Base-by-base conservation (phyloP, 2,888 invertebrate species). In the Napeogenes sylphis region DNA sequence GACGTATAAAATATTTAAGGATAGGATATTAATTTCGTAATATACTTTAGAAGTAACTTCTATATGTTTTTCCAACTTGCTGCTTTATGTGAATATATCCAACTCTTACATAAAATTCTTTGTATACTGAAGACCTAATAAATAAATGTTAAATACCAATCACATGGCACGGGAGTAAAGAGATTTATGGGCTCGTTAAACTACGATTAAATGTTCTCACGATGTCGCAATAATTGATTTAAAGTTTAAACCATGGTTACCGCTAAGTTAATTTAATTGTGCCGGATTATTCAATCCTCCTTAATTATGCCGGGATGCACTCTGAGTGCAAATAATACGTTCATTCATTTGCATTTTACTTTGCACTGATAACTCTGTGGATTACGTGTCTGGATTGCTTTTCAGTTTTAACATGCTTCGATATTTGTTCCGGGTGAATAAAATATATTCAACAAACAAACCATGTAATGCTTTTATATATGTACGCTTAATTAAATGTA, bases 141-240 rank as follows among this genome's bases (percentile, higher is more conserved):
- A 30, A 2, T 8, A 30, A 21, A 5, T 30, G 30, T 21, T 12
- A 51, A 51, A 51, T 51, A 51, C 51, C 21, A 30, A 51, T 30
- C 21, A 30, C 30, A 42, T 3, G 30, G 51, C 21, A 3, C 30
- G 30, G 46, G 60, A 56, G 60, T 60, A 63, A 51, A 45, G 45
- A 56, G 61, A 64, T 65, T 65, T 62, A 65, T 61, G 46, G 56
- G n/a, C 59, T 32, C 60, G 61, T 63, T 55, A 65, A 61, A 58
- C 63, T 46, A 55, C 60, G 59, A 65, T 65, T 63, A 65, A 61
- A 45, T 51, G 45, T 51, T 56, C 60, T 67, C 65, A 65, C 67
- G 67, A 61, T 58, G 62, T 61, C 64, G 53, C 60, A 62, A 60
- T 65, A 67, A 63, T 67, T 65, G 59, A 65, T 55, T 61, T 59